A percentile compares a stretch with the other conserved stretches of the same genome.
Evolutionary conservation across 1,140 invertebrate species (phyloP).

Genomic region (Aphaenogaster floridana): DNA sequence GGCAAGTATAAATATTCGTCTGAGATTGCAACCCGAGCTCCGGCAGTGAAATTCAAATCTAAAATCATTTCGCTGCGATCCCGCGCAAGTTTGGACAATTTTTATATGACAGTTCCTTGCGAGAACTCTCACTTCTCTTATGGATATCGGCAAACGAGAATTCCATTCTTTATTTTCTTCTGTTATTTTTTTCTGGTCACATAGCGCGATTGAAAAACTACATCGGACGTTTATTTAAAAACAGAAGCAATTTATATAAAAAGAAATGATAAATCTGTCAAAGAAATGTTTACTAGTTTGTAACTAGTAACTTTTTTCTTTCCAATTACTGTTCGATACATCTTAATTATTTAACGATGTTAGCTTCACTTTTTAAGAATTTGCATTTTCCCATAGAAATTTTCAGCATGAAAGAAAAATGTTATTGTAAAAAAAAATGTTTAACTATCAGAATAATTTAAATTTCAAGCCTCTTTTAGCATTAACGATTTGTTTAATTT

Average conservation of each 20-base stretch:
- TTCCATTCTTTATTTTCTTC: neutral
- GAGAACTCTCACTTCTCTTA: neutral
- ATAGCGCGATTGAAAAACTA: neutral
- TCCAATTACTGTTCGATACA: neutral
- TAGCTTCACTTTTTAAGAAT: neutral
- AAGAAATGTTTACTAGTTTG: neutral
- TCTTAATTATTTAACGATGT: neutral
- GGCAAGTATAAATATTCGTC: slow-evolving; percentile 35
- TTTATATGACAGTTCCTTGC: neutral
- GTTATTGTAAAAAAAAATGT: neutral
- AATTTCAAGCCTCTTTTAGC: neutral
- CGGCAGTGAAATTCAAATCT: neutral
- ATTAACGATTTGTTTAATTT: slow-evolving; percentile 19
- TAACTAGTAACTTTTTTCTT: neutral
- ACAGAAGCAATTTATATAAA: neutral
- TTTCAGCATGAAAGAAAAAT: neutral
- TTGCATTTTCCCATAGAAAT: neutral
- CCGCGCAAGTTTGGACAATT: neutral
- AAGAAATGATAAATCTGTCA: slow-evolving; percentile 17
- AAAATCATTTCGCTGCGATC: slow-evolving; percentile 27
- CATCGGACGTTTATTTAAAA: neutral
- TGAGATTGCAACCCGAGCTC: neutral
- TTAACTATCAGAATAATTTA: neutral
- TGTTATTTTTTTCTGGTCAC: neutral
- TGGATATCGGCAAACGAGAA: neutral